Base-by-base conservation (phyloP, 23 tunicate genomes). In the Diplosoma virens region DNA sequence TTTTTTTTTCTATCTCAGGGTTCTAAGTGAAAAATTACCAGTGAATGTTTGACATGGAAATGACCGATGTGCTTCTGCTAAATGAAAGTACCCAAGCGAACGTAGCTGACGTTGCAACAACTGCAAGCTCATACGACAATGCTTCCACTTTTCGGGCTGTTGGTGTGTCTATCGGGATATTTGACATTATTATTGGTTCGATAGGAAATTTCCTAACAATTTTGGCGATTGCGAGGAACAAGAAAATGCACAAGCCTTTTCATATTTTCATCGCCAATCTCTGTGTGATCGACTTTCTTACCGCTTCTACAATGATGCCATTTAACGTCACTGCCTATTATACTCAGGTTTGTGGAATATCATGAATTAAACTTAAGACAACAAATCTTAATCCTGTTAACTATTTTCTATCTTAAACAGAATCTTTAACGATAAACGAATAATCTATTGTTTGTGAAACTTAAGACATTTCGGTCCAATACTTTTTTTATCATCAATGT, bases 291-390 rank as follows among this genome's bases (percentile, higher is more conserved):
- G 96, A 89, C 71, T 78, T 89, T 47, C 58, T 83, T 1, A 83
- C 96, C 20, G 81, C 96, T 21, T 37, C 88, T 0, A 28, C 68
- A 26, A 89, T 89, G 96, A 89, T 89, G 96, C 96, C 96, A 1
- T 78, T 89, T 50, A 85, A 89, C 77, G 89, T 89, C 47, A 77
- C 74, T 32, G 75, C 85, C 2, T 89, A 89, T 37, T 29, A 45
- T 16, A 64, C 32, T 30, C 28, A 63, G 92, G 92, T 86, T 37
- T 37, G 77, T 56, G 5, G 5, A 20, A 5, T 9, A 7, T 14
- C 9, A 41, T 41, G 50, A 41, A 9, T 9, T 41, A 9, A 41
- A 41, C 50, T 14, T 7, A 41, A 7, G 50, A n/a, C n/a, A n/a
- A n/a, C n/a, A n/a, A n/a, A n/a, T n/a, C n/a, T n/a, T n/a, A n/a